Percentiles rank a stretch among this genome's conserved stretches.
phyloP scores from a whole-genome alignment of 2,797 vertebrate genomes.

The Myoxocephalus aenaeus region DNA sequence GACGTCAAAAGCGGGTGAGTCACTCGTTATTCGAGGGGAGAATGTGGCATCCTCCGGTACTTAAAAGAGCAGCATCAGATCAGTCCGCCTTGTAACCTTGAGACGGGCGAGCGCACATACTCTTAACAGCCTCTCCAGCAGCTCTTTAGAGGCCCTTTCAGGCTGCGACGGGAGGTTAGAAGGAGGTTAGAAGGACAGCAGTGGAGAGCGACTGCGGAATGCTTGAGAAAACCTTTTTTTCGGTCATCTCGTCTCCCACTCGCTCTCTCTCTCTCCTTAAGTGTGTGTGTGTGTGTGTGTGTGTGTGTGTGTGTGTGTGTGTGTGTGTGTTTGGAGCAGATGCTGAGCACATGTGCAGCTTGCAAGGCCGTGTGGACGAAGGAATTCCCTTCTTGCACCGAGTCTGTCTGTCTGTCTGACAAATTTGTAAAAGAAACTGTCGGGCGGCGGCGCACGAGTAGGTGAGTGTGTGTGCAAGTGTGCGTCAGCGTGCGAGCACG shows the following conservation, averaged over 20 bases:
- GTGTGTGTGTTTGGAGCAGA: constrained; percentile 67
- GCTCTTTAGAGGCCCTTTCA: constrained; percentile 37
- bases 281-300: constrained; percentile 9
- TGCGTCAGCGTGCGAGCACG: not conserved
- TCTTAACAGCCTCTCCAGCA: constrained; percentile 31
- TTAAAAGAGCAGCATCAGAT: constrained; percentile 50
- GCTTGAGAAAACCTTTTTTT: constrained; percentile 57
- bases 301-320: constrained; percentile 18
- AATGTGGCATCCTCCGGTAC: constrained; percentile 20
- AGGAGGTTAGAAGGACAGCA: constrained; percentile 38
- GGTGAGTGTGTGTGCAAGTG: not conserved
- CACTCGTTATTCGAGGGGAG: constrained; percentile 26
- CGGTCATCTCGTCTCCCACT: constrained; percentile 43
- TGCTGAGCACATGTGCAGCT: constrained; percentile 83
- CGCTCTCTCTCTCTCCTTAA: not conserved
- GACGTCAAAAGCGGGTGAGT: constrained; percentile 38
- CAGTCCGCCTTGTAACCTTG: constrained; percentile 44
- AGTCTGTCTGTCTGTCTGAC: constrained; percentile 69
- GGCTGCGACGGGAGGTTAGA: constrained; percentile 20
- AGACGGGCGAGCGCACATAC: not conserved
- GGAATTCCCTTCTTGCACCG: constrained; percentile 81
- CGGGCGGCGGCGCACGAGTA: not conserved
- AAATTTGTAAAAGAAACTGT: constrained; percentile 73
- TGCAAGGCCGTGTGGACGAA: constrained; percentile 73
- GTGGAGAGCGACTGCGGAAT: constrained; percentile 30